Evolutionary conservation across 2,888 invertebrate genomes (phyloP), one percentile per base, ranked within the genome.

Genomic region (Ganaspis brasiliensis): DNA sequence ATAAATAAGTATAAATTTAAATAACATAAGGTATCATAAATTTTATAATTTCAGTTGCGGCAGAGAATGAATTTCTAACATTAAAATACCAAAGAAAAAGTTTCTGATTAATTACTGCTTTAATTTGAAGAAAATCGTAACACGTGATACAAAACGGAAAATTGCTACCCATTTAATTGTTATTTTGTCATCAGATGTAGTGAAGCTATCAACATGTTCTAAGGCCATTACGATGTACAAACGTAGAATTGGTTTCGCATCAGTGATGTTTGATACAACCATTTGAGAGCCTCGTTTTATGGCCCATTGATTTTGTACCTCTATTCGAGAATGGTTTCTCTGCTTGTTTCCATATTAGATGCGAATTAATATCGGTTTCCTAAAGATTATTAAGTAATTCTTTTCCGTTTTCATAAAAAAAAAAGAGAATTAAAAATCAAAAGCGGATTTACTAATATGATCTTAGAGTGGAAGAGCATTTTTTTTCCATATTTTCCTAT

Each of bases 271-370:
- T 80, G 84, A 85, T 83, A 86, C 85, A 83, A 83, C 82, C 87
- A 78, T 84, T 85, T 88, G 87, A 88, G 86, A 87, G 84, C 86
- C 85, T 86, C 87, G 85, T 89, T 89, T 88, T 87, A 82, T 85
- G 85, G 77, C 74, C 83, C 86, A 86, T 89, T 86, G 86, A 83
- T 83, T 84, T 84, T 79, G 78, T 78, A 77, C 73, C 74, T 73
- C 76, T 76, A 31, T 31, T n/a, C n/a, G n/a, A n/a, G n/a, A n/a
- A n/a, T n/a, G n/a, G 76, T 71, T 67, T 45, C 45, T 76, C 74
- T 73, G 49, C 40, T 59, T 56, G 73, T 74, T 74, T 59, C 75
- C 77, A 76, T 67, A 74, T 73, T 16, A 10, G 14, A 24, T 24
- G 6, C 24, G 24, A 45, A 45, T 45, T 45, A 45, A 0, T 45